phyloP scores from a whole-genome alignment of 1,140 invertebrate species.

The Drosophila tristis region DNA sequence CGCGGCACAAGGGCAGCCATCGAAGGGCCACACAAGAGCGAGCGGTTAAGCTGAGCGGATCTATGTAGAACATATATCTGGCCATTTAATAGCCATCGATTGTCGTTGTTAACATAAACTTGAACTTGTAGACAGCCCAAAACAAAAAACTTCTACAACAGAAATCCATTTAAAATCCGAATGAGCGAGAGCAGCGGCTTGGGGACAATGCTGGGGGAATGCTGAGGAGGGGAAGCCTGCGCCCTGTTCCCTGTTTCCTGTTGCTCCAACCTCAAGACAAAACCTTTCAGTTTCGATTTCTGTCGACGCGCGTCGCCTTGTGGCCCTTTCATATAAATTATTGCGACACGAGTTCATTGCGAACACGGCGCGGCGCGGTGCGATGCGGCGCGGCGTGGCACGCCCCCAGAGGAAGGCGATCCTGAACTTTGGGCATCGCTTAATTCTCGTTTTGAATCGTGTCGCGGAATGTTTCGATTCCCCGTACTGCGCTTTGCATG shows the following conservation, averaged over 20 bases:
- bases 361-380: neutral
- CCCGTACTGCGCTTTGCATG: conserved; percentile 50
- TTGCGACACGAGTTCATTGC: conserved; percentile 71
- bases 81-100: conserved; percentile 75
- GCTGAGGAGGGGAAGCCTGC: neutral
- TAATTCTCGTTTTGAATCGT: conserved; percentile 55
- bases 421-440: conserved; percentile 43
- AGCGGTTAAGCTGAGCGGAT: neutral
- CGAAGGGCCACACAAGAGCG: conserved; percentile 24
- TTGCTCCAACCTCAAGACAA: conserved; percentile 4
- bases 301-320: conserved; percentile 38
- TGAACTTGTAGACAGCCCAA: conserved; percentile 72
- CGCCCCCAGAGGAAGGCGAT: conserved; percentile 35
- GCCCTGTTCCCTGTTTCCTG: neutral
- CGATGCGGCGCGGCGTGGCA: conserved; percentile 1
- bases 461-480: conserved; percentile 54
- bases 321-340: conserved; percentile 66
- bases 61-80: conserved; percentile 62
- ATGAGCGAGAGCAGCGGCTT: neutral
- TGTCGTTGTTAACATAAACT: conserved; percentile 75
- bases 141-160: conserved; percentile 61
- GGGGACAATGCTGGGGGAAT: conserved; percentile 8
- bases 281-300: conserved; percentile 59
- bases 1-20: conserved; percentile 18
- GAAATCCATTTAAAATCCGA: conserved; percentile 70